Conservation (phyloP, 2,113 vertebrate species). For the Callipepla californica region DNA sequence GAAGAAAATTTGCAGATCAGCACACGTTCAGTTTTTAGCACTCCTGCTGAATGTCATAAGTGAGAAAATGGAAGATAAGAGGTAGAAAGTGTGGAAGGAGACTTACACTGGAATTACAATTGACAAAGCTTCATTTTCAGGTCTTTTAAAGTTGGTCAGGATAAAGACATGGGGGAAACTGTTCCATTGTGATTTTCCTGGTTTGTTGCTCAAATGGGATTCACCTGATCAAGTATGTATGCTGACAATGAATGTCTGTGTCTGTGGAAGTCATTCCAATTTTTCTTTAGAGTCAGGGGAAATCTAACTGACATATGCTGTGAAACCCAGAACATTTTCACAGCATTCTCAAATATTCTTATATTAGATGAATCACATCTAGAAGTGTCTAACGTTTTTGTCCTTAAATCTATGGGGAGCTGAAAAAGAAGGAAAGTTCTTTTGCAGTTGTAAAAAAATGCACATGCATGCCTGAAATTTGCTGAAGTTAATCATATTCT, state of each 20-base stretch:
- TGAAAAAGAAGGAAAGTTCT: not conserved
- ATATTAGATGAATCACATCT: not conserved
- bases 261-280: not conserved
- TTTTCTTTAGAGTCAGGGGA: not conserved
- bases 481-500: not conserved
- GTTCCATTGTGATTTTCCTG: rapidly evolving
- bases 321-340: not conserved
- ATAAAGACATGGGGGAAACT: not conserved
- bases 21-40: not conserved
- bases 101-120: not conserved
- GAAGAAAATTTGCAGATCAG: not conserved
- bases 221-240: not conserved
- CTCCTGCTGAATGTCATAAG: not conserved
- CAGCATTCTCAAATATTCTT: not conserved
- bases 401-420: not conserved
- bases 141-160: not conserved
- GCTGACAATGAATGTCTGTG: not conserved
- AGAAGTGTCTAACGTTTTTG: not conserved
- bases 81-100: not conserved
- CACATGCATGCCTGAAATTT: not conserved
- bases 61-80: not conserved
- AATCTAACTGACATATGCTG: not conserved
- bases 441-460: not conserved
- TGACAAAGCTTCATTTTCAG: not conserved
- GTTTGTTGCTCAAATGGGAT: not conserved